phyloP scores from a whole-genome alignment of 37 sponge, comb jelly and placozoan genomes.

The Spongilla lacustris region DNA sequence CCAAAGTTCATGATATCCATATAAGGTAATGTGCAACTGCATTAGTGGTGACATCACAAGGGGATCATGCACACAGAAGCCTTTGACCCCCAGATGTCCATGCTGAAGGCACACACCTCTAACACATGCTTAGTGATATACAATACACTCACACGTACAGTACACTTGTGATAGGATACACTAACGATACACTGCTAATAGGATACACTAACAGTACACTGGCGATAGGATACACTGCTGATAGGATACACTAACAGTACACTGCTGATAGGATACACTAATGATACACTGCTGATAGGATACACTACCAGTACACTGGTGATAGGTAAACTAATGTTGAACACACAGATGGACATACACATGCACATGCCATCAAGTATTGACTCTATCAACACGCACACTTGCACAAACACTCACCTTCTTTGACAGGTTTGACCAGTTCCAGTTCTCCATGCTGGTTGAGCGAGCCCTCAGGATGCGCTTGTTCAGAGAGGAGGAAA shows the following conservation, averaged over 20 bases:
- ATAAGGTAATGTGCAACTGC: no score
- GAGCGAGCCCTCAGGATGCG: constrained; percentile 50
- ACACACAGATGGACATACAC: constrained; percentile 35
- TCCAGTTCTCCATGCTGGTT: constrained; percentile 52
- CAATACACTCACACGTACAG: no score
- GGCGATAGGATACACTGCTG: no score
- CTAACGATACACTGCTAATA: no score
- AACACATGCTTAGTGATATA: no score
- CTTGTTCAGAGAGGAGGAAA: constrained; percentile 33
- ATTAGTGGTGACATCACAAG: no score
- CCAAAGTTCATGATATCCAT: neutral
- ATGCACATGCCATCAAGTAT: constrained; percentile 17
- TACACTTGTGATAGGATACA: no score
- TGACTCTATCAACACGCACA: constrained; percentile 13
- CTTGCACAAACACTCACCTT: neutral
- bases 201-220: no score
- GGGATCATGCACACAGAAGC: neutral
- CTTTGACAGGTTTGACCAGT: neutral
- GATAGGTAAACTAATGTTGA: no score
- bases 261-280: no score
- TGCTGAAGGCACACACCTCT: neutral
- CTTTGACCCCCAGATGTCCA: neutral
- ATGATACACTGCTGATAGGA: no score
- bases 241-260: no score
- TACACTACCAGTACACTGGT: neutral